Base-by-base conservation (phyloP, 2,113 vertebrate genomes). In the Mormyrus iriodes region DNA sequence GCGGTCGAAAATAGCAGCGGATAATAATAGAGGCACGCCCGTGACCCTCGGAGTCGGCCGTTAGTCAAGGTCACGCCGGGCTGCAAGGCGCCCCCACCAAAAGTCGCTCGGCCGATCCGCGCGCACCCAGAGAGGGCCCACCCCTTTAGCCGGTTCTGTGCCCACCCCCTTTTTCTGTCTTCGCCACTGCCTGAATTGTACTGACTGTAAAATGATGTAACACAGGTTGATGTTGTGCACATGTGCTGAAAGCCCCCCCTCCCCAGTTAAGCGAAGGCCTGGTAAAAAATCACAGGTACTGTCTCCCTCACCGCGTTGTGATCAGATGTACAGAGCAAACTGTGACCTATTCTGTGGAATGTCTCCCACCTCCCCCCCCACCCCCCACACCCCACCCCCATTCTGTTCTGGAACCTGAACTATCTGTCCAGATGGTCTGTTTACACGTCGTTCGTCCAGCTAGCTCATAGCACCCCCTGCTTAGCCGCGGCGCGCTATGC, bases 201-300 rank as follows among this genome's bases (percentile, higher is more conserved):
- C 96, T 97, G 96, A 97, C 96, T 97, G 94, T 97, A 95, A 97
- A 97, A 97, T 95, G 95, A 93, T 96, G 96, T 96, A 97, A 97
- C 96, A 96, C 96, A 96, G 96, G 96, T 96, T 96, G 95, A 91
- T 89, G 90, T 96, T 96, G 95, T 97, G 86, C 96, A 96, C 96
- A 96, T 96, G 95, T 97, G 96, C 96, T 96, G 96, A 97, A 96
- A 96, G 52, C 39, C 17, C 51, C 15, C 51, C 96, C 96, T 95
- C 95, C 96, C 89, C 90, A 91, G 89, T 91, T 88, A 89, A 96
- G 96, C 95, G 96, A 96, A 96, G 96, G 95, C 96, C 93, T 94
- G 95, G 96, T 97, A 94, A 95, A 95, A 90, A 87, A 96, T n/a
- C 95, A 94, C 96, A 97, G 96, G 96, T 97, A 97, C 96, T 96